Evolutionary conservation across 2,888 invertebrate species (phyloP).

Genomic region (Ypsolopha scabrella): DNA sequence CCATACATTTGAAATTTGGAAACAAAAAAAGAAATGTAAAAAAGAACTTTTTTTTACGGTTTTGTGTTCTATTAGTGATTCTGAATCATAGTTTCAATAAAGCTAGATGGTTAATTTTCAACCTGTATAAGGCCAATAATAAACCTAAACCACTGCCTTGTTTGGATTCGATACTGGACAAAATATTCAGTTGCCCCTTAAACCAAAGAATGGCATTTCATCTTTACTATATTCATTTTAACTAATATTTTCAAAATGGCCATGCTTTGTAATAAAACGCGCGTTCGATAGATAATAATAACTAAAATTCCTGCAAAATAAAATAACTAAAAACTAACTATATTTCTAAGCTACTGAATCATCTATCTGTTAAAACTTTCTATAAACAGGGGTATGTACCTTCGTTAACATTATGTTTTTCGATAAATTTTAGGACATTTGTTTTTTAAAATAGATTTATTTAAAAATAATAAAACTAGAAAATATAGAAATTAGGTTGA

Average conservation of each 20-base stretch:
- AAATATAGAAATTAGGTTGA: too few relatives aligned
- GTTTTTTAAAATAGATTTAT: not conserved
- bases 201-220: conserved; percentile 47
- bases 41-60: too few relatives aligned
- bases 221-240: conserved; percentile 4
- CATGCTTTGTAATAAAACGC: conserved; percentile 21
- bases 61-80: too few relatives aligned
- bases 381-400: not conserved
- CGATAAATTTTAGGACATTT: not conserved
- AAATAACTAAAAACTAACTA: not conserved
- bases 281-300: too few relatives aligned
- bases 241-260: conserved; percentile 13
- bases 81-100: too few relatives aligned
- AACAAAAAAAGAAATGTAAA: too few relatives aligned
- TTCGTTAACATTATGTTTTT: not conserved
- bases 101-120: too few relatives aligned
- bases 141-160: not conserved
- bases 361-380: conserved; percentile 21
- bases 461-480: not conserved
- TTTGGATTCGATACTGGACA: conserved; percentile 5
- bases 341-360: not conserved
- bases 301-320: too few relatives aligned
- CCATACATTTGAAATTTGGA: too few relatives aligned
- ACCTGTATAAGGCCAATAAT: not conserved
- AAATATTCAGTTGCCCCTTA: conserved; percentile 21